phyloP scores from a whole-genome alignment of 2,888 invertebrate species.

The Peribatodes rhomboidaria region DNA sequence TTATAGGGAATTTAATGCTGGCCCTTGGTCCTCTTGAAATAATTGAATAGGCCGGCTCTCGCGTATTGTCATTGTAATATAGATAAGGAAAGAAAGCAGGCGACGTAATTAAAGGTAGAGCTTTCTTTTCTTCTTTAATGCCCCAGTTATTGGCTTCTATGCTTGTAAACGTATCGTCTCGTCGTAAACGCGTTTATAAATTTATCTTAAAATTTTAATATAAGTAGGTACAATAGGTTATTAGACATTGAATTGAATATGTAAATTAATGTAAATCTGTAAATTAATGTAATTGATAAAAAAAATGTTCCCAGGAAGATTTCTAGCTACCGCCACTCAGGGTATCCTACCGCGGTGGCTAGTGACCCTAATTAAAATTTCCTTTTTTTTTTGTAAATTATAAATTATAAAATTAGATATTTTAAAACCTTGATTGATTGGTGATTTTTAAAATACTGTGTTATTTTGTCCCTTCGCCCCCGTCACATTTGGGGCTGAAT shows the following conservation, averaged over 20 bases:
- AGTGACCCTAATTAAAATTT: neutral
- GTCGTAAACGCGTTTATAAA: constrained; percentile 47
- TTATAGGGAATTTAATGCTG: constrained; percentile 53
- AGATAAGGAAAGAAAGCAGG: constrained; percentile 79
- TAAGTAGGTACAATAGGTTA: too few species aligned
- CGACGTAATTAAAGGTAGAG: constrained; percentile 76
- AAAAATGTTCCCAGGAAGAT: too few species aligned
- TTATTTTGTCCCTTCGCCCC: too few species aligned
- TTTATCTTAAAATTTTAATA: constrained; percentile 49
- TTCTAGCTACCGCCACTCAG: too few species aligned
- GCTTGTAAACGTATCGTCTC: constrained; percentile 45
- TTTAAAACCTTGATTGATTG: too few species aligned
- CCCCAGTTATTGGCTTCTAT: constrained; percentile 68
- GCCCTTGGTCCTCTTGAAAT: constrained; percentile 60
- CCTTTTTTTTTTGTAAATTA: neutral
- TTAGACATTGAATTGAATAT: too few species aligned
- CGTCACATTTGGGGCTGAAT: too few species aligned
- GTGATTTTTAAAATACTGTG: too few species aligned
- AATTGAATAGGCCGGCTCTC: constrained; percentile 76
- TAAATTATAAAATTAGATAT: too few species aligned
- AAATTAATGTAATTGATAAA: too few species aligned
- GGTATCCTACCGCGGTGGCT: too few species aligned
- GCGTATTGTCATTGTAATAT: constrained; percentile 80
- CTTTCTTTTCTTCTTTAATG: constrained; percentile 68
- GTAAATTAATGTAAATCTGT: too few species aligned